Base-by-base conservation (phyloP, 2,888 invertebrate species). In the Orthonychiurus folsomi region DNA sequence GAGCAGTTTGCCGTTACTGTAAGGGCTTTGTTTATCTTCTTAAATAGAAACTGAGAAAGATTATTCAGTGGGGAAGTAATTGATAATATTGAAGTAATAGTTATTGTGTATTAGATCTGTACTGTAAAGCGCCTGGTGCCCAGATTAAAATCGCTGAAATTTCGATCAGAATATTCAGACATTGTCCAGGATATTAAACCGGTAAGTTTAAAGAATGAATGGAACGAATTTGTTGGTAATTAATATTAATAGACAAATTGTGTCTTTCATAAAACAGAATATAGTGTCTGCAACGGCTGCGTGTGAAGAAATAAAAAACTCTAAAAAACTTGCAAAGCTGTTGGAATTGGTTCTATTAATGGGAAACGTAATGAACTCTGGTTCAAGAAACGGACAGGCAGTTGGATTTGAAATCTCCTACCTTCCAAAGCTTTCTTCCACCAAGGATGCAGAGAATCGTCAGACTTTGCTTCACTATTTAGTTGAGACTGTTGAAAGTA, bases 351-450 rank as follows among this genome's bases (percentile, higher is more conserved):
- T 97, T 65, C 80, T 99, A 0, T 78, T 95, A 15, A 80, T 96
- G 24, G 97, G 97, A 2, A 99, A 99, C 79, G 94, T 91, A 75
- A 92, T 99, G 90, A 97, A 97, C 78, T 86, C 92, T 0, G 95
- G 95, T 0, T 91, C 93, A 5, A 87, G 87, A 74, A 94, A 95
- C 75, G 94, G 89, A 1, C 90, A 89, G 69, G 93, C 95, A 0
- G 89, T 90, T 74, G 99, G 94, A 1, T 99, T 97, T 77, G 96
- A 99, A 78, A 92, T 99, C 73, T 93, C 88, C 76, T 96, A 90
- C 76, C 81, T 99, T 12, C 89, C 95, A 0, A 96, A 97, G 86
- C 79, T 92, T 68, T 87, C 88, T 2, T 84, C 87, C 64, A 92
- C 91, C n/a, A 97, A 97, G 79, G 92, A 95, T 75, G 80, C 87